These are phyloP conservation scores for Drosophila melanica DNA, from an alignment of 1,140 invertebrate genomes.

Conservation along the genomic window DNA sequence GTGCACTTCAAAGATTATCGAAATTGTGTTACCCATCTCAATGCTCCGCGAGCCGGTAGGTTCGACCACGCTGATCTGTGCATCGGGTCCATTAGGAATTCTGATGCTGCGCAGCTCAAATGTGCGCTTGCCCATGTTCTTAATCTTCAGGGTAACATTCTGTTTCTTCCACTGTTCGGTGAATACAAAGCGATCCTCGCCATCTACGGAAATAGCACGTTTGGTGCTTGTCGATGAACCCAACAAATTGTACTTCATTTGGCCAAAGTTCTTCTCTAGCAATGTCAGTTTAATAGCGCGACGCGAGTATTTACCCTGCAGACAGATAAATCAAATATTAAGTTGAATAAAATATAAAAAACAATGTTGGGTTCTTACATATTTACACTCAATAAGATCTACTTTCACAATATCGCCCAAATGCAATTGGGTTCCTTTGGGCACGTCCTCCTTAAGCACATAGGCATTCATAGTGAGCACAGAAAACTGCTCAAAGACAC, in stretches of 20 bases:
- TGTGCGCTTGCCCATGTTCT: conserved; percentile 77
- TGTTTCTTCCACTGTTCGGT: conserved; percentile 79
- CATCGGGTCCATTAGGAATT: conserved; percentile 68
- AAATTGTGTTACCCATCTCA: background rate
- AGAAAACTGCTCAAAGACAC: conserved; percentile 43
- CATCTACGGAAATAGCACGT: conserved; percentile 84
- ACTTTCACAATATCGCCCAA: conserved; percentile 63
- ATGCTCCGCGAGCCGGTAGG: conserved; percentile 15
- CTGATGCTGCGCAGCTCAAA: conserved; percentile 65
- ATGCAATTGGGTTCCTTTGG: conserved; percentile 29
- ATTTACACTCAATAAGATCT: conserved; percentile 72
- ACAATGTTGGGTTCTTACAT: conserved; percentile 41
- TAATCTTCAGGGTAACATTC: conserved; percentile 64
- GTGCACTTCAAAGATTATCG: conserved; percentile 45
- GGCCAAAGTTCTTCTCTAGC: conserved; percentile 61
- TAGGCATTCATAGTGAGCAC: conserved; percentile 45
- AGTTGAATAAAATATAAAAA: background rate
- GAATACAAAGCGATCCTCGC: conserved; percentile 80
- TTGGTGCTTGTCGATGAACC: background rate
- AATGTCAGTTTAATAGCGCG: conserved; percentile 65
- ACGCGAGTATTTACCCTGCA: conserved; percentile 49
- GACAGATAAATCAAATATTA: background rate
- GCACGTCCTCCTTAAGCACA: conserved; percentile 56
- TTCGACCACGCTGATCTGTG: conserved; percentile 72
- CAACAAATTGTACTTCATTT: background rate